A percentile compares a stretch with the other conserved stretches of the same genome.
These are phyloP conservation scores for Apeltes quadracus DNA, from an alignment of 2,113 vertebrate species.

Conservation along the genomic window DNA sequence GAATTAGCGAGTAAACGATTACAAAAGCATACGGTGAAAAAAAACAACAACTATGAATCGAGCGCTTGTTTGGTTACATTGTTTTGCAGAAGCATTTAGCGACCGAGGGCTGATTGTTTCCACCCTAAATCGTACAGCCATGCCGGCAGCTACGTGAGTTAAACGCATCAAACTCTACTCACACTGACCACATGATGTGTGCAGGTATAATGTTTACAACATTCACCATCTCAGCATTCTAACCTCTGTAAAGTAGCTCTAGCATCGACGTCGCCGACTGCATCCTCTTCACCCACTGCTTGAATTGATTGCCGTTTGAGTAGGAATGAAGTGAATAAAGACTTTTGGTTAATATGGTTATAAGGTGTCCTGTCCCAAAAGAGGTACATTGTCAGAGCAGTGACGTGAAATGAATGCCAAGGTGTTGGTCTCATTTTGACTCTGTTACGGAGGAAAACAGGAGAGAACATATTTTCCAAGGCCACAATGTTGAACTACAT, in stretches of 20 bases:
- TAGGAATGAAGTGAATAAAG: not conserved
- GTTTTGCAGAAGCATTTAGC: not conserved
- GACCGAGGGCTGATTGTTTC: not conserved
- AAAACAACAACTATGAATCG: not conserved
- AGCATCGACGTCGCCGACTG: too few relatives aligned
- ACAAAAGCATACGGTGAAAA: not conserved
- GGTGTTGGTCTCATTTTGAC: not conserved
- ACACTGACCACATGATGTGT: not conserved
- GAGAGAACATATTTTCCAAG: not conserved
- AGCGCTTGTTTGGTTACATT: not conserved
- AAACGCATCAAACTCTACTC: not conserved
- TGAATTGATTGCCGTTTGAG: too few relatives aligned
- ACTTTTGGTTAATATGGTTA: not conserved
- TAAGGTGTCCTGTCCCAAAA: not conserved
- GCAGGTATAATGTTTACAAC: not conserved
- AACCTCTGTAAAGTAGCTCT: not conserved
- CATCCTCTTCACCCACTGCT: too few relatives aligned
- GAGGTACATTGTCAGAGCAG: slow-evolving; percentile 1
- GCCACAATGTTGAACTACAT: not conserved
- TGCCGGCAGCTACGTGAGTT: not conserved
- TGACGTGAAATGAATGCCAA: not conserved
- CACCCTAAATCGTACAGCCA: not conserved
- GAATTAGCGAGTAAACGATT: not conserved
- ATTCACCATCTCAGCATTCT: not conserved
- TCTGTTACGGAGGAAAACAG: not conserved